Conservation (phyloP, 2,113 vertebrate genomes). For the Centropus bengalensis region DNA sequence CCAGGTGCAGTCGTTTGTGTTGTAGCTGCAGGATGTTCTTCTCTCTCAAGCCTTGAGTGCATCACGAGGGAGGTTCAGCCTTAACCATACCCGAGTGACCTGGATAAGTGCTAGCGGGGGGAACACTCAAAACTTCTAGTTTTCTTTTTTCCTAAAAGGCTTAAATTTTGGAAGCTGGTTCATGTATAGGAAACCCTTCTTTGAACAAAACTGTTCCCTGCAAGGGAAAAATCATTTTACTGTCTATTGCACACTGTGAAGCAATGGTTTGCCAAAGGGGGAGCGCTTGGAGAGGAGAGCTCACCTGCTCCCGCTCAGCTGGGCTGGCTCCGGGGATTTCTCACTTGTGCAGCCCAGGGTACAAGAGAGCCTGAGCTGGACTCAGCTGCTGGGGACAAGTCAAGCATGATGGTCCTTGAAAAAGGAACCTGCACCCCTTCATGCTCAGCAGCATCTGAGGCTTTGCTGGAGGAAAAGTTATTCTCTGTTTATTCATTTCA, state of each 20-base stretch:
- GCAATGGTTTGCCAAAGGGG: neutral
- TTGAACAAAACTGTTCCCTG: neutral
- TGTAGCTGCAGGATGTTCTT: neutral
- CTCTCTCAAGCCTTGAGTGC: neutral
- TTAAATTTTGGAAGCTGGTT: neutral
- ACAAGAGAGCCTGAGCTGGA: neutral
- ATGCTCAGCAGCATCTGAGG: neutral
- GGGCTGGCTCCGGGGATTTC: neutral
- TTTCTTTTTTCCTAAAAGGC: neutral
- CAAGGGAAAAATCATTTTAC: neutral
- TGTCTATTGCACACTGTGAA: accelerated
- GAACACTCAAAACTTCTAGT: accelerated
- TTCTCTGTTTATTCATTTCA: constrained; percentile 28
- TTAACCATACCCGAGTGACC: neutral
- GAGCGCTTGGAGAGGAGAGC: neutral
- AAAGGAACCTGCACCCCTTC: accelerated
- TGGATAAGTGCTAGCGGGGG: accelerated
- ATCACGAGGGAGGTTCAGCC: accelerated
- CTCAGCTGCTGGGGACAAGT: neutral
- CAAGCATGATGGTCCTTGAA: accelerated
- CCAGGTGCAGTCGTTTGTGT: neutral
- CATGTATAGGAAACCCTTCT: accelerated
- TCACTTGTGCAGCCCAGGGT: too few species aligned
- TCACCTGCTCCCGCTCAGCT: too few species aligned
- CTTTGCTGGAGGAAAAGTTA: neutral